Evolutionary conservation across 2,888 invertebrate genomes (phyloP), one percentile per base, ranked within the genome.

Genomic region (Halictus quadricinctus): DNA sequence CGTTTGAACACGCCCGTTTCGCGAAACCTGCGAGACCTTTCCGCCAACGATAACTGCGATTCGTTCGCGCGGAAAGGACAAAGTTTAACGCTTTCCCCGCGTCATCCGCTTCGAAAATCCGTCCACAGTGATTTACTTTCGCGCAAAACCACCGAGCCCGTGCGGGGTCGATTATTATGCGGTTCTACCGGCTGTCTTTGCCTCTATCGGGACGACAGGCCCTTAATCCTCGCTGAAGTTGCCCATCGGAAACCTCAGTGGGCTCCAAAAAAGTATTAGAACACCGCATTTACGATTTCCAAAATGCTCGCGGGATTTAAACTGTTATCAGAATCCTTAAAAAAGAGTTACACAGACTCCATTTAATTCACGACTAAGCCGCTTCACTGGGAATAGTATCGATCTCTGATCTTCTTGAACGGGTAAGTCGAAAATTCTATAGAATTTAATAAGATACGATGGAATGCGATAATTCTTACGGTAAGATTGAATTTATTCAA

Each of bases 51-150:
- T 81, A 64, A 64, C 79, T 87, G 64, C 76, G 82, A 76, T 76
- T 81, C 76, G 83, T 85, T 86, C 78, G 76, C 82, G 70, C 72
- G 83, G 81, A 81, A 85, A 77, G 80, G 76, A 74, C 79, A 75
- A 86, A 89, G 81, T 89, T 88, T 79, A 81, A 72, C 86, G 88
- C 77, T 84, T 73, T 21, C 54, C 72, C 66, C 29, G 66, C 41
- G 18, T 36, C 64, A 46, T 72, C 76, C 81, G 66, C 66, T 78
- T 73, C 77, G 69, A 74, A 80, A 77, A 80, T 84, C 79, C 76
- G 84, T 76, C 58, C 60, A 25, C 43, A 70, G 74, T 46, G 85
- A 85, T 85, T 72, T 66, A 83, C 64, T 43, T 29, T 64, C 29
- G 29, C 7, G 15, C n/a, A n/a, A 18, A 83, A 79, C 79, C 79